These are phyloP conservation scores for Automeris io DNA, from an alignment of 2,888 invertebrate species.

Conservation along the genomic window DNA sequence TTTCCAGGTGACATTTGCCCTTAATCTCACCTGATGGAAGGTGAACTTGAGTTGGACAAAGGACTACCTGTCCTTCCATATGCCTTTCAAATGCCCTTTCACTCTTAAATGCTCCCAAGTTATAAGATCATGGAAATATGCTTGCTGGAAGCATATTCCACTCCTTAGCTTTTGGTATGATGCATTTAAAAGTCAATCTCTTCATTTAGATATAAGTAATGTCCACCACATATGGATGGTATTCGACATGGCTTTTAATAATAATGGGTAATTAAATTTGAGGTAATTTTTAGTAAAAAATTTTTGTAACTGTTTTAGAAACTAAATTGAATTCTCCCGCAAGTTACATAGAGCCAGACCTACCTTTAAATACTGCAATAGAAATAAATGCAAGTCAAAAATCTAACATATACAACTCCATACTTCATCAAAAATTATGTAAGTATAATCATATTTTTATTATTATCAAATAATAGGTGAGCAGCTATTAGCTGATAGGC, in stretches of 20 bases:
- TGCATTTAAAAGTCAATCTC: background rate
- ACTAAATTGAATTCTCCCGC: conserved; percentile 28
- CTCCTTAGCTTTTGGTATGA: background rate
- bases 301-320: conserved; percentile 27
- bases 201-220: background rate
- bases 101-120: no score
- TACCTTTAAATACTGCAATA: conserved; percentile 32
- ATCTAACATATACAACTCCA: conserved; percentile 40
- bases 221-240: background rate
- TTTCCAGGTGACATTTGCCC: background rate
- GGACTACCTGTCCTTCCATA: no score
- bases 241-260: background rate
- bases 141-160: no score
- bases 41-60: no score
- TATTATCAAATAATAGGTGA: background rate
- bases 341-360: conserved; percentile 25
- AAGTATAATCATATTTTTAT: conserved; percentile 20
- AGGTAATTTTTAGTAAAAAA: background rate
- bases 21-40: background rate
- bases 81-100: no score
- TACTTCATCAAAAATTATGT: conserved; percentile 63
- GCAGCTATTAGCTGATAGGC: no score
- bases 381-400: conserved; percentile 19
- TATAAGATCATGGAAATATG: no score
- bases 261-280: background rate